Percentiles rank a stretch among this genome's conserved stretches.
phyloP scores from a whole-genome alignment of 2,888 invertebrate genomes.

The Cheilosia scutellata region DNA sequence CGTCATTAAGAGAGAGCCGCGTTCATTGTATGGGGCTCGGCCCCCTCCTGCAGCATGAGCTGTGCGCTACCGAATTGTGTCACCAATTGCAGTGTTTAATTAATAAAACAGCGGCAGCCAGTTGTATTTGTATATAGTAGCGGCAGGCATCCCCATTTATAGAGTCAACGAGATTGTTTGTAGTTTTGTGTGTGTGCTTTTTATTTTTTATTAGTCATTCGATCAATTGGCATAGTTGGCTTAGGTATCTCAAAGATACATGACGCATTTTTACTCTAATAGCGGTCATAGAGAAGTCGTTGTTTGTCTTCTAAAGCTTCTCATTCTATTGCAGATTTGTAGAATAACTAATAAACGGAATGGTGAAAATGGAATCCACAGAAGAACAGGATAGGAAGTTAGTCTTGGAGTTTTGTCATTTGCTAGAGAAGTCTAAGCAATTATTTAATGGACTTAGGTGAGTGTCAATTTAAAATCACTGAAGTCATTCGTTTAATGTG shows the following conservation, averaged over 20 bases:
- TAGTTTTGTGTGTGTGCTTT: conserved; percentile 17
- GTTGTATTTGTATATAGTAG: conserved; percentile 6
- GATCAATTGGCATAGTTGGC: conserved; percentile 66
- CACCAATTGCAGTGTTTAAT: conserved; percentile 64
- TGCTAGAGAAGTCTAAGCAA: conserved; percentile 98
- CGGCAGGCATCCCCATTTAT: conserved; percentile 26
- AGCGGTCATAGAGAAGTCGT: conserved; percentile 10
- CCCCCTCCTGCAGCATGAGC: not conserved
- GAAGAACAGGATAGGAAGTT: conserved; percentile 95
- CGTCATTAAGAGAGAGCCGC: conserved; percentile 40
- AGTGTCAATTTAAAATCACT: conserved; percentile 20
- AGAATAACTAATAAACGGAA: conserved; percentile 83
- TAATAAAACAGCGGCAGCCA: conserved; percentile 69
- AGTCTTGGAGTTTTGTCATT: conserved; percentile 97
- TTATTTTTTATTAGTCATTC: conserved; percentile 67
- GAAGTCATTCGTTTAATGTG: conserved; percentile 1
- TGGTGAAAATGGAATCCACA: conserved; percentile 92
- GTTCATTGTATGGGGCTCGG: not conserved
- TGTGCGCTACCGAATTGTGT: conserved; percentile 67
- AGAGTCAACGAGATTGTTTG: conserved; percentile 45
- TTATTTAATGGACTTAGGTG: conserved; percentile 97
- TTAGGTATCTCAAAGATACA: conserved; percentile 54
- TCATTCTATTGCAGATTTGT: conserved; percentile 79
- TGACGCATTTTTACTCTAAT: conserved; percentile 58
- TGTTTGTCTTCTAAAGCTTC: not conserved